Evolutionary conservation across 2,888 invertebrate species (phyloP).

Genomic region (Leptopilina drosophilae): DNA sequence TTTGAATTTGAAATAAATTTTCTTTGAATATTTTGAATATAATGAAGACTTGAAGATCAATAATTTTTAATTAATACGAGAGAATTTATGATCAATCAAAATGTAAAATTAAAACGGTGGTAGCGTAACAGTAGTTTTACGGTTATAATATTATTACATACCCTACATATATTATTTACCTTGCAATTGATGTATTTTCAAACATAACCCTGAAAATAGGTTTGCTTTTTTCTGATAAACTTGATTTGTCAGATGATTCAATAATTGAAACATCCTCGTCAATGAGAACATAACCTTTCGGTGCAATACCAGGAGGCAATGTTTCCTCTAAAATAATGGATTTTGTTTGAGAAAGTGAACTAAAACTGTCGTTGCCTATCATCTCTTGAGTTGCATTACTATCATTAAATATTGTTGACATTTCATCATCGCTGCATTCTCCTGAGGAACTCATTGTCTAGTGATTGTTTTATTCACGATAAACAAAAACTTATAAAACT

Average conservation of each 20-base stretch:
- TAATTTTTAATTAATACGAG: no score
- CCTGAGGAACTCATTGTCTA: conserved; percentile 51
- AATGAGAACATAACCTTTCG: conserved; percentile 59
- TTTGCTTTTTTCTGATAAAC: conserved; percentile 30
- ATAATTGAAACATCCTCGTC: conserved; percentile 56
- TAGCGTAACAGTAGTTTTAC: no score
- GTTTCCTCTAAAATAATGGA: conserved; percentile 52
- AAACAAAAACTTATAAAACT: no score
- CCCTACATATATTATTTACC: conserved; percentile 60
- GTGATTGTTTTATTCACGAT: conserved; percentile 33
- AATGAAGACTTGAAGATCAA: no score
- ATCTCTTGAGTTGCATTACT: conserved; percentile 59
- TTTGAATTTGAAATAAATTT: no score
- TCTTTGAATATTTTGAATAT: no score
- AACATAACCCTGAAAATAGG: conserved; percentile 72
- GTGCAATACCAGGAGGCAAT: conserved; percentile 62
- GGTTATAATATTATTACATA: no score
- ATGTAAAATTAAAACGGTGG: no score
- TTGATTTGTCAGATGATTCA: background rate
- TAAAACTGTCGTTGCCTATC: conserved; percentile 46
- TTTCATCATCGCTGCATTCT: conserved; percentile 55
- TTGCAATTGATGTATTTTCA: conserved; percentile 64
- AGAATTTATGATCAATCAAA: no score
- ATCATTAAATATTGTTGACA: conserved; percentile 58
- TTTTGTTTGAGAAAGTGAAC: conserved; percentile 37